Percentiles rank a stretch among this genome's conserved stretches.
Evolutionary conservation across 1,140 invertebrate genomes (phyloP).

Genomic region (Drosophila pachea): DNA sequence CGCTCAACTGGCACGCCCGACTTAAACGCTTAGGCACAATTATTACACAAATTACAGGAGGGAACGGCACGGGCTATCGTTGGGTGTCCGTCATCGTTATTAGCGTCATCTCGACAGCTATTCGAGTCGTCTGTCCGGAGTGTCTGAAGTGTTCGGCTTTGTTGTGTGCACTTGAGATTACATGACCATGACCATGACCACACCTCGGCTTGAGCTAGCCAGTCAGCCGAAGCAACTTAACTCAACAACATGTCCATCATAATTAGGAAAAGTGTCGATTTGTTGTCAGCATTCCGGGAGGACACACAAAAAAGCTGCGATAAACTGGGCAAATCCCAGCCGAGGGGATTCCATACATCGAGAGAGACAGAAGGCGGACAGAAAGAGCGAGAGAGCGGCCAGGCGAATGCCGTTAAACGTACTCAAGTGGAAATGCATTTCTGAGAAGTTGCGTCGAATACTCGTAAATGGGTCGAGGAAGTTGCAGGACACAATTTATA

Average conservation of each 20-base stretch:
- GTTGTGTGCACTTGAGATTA: slow-evolving; percentile 54
- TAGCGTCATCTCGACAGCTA: slow-evolving; percentile 56
- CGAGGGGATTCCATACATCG: too few species aligned
- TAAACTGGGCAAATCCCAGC: slow-evolving; percentile 2
- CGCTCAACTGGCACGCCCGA: slow-evolving; percentile 64
- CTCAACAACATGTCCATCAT: slow-evolving; percentile 71
- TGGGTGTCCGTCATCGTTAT: slow-evolving; percentile 43
- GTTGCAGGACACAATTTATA: too few species aligned
- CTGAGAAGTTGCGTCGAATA: not conserved
- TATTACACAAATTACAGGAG: slow-evolving; percentile 71
- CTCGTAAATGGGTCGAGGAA: too few species aligned
- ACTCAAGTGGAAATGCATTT: slow-evolving; percentile 15
- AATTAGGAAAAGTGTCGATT: slow-evolving; percentile 74
- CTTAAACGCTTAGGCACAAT: slow-evolving; percentile 77
- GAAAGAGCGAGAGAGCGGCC: too few species aligned
- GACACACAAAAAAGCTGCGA: slow-evolving; percentile 15
- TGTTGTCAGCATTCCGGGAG: slow-evolving; percentile 49
- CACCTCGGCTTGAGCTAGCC: slow-evolving; percentile 62
- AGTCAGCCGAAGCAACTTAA: slow-evolving; percentile 28
- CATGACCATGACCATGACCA: slow-evolving; percentile 41
- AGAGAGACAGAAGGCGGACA: too few species aligned
- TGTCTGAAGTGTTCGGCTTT: slow-evolving; percentile 49
- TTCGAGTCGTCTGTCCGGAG: slow-evolving; percentile 32
- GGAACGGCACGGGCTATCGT: not conserved
- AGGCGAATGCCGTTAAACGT: slow-evolving; percentile 2